A percentile compares a stretch with the other conserved stretches of the same genome.
phyloP scores from a whole-genome alignment of 2,888 invertebrate genomes.

The Drosophila planitibia region DNA sequence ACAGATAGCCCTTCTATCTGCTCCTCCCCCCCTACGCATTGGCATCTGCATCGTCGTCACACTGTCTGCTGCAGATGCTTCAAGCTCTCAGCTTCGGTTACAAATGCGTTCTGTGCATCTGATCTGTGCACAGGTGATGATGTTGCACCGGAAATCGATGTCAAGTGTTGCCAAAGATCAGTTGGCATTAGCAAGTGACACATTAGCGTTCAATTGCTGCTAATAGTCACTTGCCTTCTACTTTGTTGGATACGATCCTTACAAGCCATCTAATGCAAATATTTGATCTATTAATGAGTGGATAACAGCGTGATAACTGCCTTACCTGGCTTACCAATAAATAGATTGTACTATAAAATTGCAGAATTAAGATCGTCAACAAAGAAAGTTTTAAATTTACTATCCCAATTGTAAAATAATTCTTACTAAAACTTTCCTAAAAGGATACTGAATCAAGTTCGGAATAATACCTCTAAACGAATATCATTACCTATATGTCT shows the following conservation, averaged over 20 bases:
- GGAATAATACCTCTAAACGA: not conserved
- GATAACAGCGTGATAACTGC: not conserved
- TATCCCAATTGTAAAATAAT: not conserved
- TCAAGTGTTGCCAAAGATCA: constrained; percentile 57
- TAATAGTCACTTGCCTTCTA: constrained; percentile 22
- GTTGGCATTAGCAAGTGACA: constrained; percentile 57
- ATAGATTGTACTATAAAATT: not conserved
- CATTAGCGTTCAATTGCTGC: constrained; percentile 59
- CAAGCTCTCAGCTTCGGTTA: constrained; percentile 16
- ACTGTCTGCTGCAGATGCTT: constrained; percentile 57
- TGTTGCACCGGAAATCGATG: constrained; percentile 69
- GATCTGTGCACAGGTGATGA: constrained; percentile 55
- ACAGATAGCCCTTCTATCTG: not conserved
- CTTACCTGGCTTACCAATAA: too few species aligned
- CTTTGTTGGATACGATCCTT: constrained; percentile 7
- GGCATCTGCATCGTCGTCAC: constrained; percentile 55
- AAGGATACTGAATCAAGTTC: not conserved
- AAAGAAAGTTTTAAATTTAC: not conserved
- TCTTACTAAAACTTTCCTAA: not conserved
- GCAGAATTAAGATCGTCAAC: not conserved
- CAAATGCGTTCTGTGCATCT: constrained; percentile 29
- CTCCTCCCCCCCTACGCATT: not conserved
- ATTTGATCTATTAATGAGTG: constrained; percentile 18
- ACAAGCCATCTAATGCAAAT: constrained; percentile 11
- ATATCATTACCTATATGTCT: not conserved